A percentile compares a stretch with the other conserved stretches of the same genome.
These are phyloP conservation scores for Myioborus miniatus DNA, from an alignment of 2,797 vertebrate genomes.

Conservation along the genomic window DNA sequence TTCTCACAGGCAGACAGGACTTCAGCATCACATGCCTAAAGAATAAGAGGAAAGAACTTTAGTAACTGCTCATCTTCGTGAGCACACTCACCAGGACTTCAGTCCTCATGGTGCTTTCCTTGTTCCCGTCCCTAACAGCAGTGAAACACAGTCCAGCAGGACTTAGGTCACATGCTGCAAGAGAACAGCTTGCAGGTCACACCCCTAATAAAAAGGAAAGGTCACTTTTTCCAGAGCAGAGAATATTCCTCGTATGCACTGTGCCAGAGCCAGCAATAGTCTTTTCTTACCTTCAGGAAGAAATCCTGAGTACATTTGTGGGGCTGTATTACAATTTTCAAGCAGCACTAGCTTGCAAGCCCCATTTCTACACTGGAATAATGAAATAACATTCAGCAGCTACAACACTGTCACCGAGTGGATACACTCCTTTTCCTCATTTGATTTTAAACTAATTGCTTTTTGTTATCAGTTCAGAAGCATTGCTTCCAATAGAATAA, in stretches of 20 bases:
- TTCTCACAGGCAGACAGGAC: slow-evolving; percentile 61
- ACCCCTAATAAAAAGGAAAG: neutral
- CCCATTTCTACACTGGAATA: neutral
- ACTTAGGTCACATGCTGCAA: neutral
- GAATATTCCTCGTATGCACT: neutral
- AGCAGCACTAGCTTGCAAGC: neutral
- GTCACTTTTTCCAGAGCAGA: neutral
- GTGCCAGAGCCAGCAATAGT: neutral
- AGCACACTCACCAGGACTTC: neutral
- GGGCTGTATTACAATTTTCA: neutral
- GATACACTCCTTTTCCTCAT: neutral
- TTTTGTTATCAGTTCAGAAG: neutral
- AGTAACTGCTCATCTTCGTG: neutral
- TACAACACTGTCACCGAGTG: neutral
- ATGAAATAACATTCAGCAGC: neutral
- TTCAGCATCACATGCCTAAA: slow-evolving; percentile 70
- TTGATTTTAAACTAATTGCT: neutral
- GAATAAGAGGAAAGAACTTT: slow-evolving; percentile 11
- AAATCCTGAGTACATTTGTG: neutral
- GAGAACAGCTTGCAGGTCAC: neutral
- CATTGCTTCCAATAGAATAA: neutral
- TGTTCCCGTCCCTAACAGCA: neutral
- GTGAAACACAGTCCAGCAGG: neutral
- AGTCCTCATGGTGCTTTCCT: neutral
- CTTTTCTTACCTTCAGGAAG: neutral